These are phyloP conservation scores for Phania funesta DNA, from an alignment of 2,888 invertebrate species.

Conservation along the genomic window DNA sequence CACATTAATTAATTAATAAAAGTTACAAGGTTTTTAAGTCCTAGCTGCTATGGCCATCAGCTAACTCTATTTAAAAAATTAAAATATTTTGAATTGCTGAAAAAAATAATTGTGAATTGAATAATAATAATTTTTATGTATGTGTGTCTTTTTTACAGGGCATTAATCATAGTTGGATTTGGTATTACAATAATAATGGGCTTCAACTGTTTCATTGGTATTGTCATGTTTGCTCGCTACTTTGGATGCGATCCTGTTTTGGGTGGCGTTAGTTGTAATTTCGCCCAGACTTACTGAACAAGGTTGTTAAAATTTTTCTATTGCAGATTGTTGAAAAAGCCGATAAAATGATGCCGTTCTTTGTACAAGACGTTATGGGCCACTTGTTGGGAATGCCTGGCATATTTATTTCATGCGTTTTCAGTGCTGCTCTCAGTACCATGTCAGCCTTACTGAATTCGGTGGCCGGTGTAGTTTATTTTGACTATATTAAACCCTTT, in stretches of 20 bases:
- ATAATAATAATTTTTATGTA: background rate
- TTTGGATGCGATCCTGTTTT: conserved; percentile 83
- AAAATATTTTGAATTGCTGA: too few species aligned
- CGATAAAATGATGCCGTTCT: conserved; percentile 82
- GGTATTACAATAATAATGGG: conserved; percentile 82
- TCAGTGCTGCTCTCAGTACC: conserved; percentile 83
- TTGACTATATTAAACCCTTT: conserved; percentile 81
- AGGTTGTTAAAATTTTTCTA: background rate
- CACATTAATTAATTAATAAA: too few species aligned
- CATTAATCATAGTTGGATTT: conserved; percentile 82
- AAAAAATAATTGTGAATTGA: too few species aligned
- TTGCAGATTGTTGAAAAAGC: conserved; percentile 77
- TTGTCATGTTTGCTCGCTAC: conserved; percentile 83
- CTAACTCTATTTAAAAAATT: too few species aligned
- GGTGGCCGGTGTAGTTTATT: conserved; percentile 82
- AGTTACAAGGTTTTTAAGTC: too few species aligned
- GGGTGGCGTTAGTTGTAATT: conserved; percentile 77
- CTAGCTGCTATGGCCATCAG: too few species aligned
- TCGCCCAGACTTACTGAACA: background rate
- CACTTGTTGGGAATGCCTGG: conserved; percentile 82
- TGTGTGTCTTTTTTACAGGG: conserved; percentile 77
- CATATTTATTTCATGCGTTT: conserved; percentile 83
- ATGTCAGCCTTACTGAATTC: conserved; percentile 83
- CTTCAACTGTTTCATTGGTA: conserved; percentile 83
- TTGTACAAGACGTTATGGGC: conserved; percentile 82